phyloP scores from a whole-genome alignment of 53 echinoderm and acorn worm species.

The Luidia sarsii region DNA sequence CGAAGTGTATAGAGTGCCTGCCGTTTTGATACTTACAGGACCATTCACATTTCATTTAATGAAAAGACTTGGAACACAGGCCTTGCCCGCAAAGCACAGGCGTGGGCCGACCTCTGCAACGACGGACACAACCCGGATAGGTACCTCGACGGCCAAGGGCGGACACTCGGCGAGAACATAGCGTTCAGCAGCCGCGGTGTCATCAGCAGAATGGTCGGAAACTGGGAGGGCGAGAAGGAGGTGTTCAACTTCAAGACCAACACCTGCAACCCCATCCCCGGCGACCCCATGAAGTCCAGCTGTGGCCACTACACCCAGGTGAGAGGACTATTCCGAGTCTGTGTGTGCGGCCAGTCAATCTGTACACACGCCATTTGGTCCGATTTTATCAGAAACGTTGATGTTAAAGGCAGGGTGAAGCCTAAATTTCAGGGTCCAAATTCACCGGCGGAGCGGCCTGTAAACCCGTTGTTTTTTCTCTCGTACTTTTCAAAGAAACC shows the following conservation, averaged over 20 bases:
- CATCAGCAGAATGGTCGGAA: background rate
- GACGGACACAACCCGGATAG: slow-evolving; percentile 1
- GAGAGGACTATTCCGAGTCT: too few species aligned
- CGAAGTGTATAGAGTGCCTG: too few species aligned
- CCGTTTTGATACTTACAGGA: too few species aligned
- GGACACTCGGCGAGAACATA: slow-evolving; percentile 24
- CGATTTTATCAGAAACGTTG: too few species aligned
- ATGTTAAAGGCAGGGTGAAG: too few species aligned
- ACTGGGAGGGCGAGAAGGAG: slow-evolving; percentile 30
- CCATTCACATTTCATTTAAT: too few species aligned
- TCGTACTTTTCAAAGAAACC: too few species aligned
- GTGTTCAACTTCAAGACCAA: slow-evolving; percentile 80
- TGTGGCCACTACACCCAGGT: slow-evolving; percentile 50
- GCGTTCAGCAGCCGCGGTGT: background rate
- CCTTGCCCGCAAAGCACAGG: slow-evolving; percentile 22
- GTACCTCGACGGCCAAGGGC: background rate
- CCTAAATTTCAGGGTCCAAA: too few species aligned
- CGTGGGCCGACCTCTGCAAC: slow-evolving; percentile 25
- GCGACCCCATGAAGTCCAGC: background rate
- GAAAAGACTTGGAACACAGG: slow-evolving; percentile 11
- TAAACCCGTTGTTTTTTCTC: too few species aligned
- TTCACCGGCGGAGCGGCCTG: too few species aligned
- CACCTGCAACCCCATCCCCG: slow-evolving; percentile 51
- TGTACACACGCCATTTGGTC: too few species aligned
- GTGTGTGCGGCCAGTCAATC: too few species aligned